A percentile compares a stretch with the other conserved stretches of the same genome.
Evolutionary conservation across 2,797 vertebrate species (phyloP).

Genomic region (Bufotes viridis): DNA sequence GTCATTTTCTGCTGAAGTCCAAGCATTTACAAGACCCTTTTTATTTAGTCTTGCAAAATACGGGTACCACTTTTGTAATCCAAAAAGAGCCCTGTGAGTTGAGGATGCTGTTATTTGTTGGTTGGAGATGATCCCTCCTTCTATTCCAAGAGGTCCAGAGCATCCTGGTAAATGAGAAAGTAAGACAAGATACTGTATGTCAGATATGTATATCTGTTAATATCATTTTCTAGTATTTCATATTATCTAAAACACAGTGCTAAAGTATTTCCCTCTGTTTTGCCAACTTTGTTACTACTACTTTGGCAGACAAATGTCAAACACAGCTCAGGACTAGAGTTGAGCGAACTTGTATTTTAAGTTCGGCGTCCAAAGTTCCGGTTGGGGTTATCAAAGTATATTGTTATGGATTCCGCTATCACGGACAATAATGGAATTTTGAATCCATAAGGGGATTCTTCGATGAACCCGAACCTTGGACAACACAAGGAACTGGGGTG

Average conservation of each 20-base stretch:
- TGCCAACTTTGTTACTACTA: not conserved
- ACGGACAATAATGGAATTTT: no score
- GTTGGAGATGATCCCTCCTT: constrained; percentile 98
- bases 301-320: not conserved
- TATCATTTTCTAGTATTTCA: no score
- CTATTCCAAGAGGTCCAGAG: constrained; percentile 95
- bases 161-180: constrained; percentile 79
- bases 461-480: no score
- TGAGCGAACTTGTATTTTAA: no score
- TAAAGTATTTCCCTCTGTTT: not conserved
- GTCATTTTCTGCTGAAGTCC: constrained; percentile 99
- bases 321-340: no score
- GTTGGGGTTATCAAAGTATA: no score
- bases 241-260: not conserved
- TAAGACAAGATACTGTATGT: not conserved
- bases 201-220: not conserved
- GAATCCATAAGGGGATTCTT: no score
- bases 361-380: no score
- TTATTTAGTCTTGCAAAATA: constrained; percentile 98
- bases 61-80: constrained; percentile 98
- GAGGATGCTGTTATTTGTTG: constrained; percentile 98
- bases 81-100: constrained; percentile 95
- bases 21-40: constrained; percentile 98
- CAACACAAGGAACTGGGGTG: no score
- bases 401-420: no score